Percentiles rank a stretch among this genome's conserved stretches.
phyloP scores from a whole-genome alignment of 23 tunicate genomes.

The Corella eumyota region DNA sequence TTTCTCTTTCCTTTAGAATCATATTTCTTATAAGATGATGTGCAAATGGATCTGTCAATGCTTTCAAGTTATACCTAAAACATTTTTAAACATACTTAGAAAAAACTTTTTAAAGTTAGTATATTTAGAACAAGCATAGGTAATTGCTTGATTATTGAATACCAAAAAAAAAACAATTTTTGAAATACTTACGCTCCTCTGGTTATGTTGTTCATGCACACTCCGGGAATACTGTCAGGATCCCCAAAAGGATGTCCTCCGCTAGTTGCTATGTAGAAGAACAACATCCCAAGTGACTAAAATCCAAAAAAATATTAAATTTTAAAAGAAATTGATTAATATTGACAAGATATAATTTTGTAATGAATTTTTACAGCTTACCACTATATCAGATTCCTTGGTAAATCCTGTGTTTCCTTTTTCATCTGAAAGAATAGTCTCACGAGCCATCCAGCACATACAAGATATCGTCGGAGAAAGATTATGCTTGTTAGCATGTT shows the following conservation, averaged over 20 bases:
- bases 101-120: background rate
- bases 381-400: slow-evolving; percentile 31
- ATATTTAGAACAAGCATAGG: background rate
- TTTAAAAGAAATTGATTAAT: background rate
- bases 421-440: slow-evolving; percentile 4
- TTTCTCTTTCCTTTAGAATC: slow-evolving; percentile 67
- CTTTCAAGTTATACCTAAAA: slow-evolving; percentile 43
- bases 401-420: background rate
- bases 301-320: slow-evolving; percentile 1
- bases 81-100: background rate
- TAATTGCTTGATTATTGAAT: too few species aligned
- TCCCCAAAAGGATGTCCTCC: slow-evolving; percentile 89
- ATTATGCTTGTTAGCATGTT: slow-evolving; percentile 3
- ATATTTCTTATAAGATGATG: slow-evolving; percentile 52
- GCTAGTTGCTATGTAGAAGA: slow-evolving; percentile 50
- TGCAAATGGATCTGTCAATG: slow-evolving; percentile 42
- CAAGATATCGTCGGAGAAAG: slow-evolving; percentile 5
- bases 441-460: slow-evolving; percentile 66
- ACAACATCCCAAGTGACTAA: slow-evolving; percentile 69
- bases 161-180: background rate
- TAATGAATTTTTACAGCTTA: background rate
- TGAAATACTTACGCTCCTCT: slow-evolving; percentile 38
- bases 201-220: slow-evolving; percentile 39
- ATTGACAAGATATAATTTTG: background rate
- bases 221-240: slow-evolving; percentile 28